Base-by-base conservation (phyloP, 2,113 vertebrate genomes). In the Electrona antarctica region DNA sequence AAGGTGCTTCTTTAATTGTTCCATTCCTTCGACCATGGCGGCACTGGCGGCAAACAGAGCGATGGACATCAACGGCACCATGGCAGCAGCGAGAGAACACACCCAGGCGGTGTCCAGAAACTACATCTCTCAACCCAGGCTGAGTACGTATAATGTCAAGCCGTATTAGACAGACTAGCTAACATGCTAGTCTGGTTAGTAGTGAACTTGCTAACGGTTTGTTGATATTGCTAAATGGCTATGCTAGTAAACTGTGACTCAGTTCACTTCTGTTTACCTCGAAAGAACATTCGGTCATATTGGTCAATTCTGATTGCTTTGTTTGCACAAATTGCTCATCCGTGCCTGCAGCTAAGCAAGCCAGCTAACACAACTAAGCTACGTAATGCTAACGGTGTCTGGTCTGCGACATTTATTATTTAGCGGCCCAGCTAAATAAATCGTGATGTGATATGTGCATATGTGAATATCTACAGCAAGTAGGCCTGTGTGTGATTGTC, bases 61-160 rank as follows among this genome's bases (percentile, higher is more conserved):
- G 15, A 84, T 91, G 89, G 93, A 94, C 45, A 73, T 92, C 7
- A 94, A 94, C 72, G 91, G 92, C 45, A 47, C 92, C 51, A 87
- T 88, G 2, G 93, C 84, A 15, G 93, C 90, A 7, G 92, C 93
- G 33, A 81, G 92, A 71, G 90, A 92, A 6, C 93, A 94, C 74
- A 91, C 90, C 3, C 93, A 93, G 72, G 93, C 94, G 21, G 93
- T 93, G 76, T 92, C 87, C 68, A 88, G 94, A 82, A 94, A 94
- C 72, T 95, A 94, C 89, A 92, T 94, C 80, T 94, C 94, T 49
- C 94, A 95, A 52, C 94, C 94, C 6, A 76, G 94, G 81, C 92
- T 95, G 57, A 95, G 94, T 95, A 88, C 47, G 93, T 89, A 54
- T 2, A 66, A 29, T 73, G 47, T 8, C 46, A n/a, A 13, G 51